Evolutionary conservation across 2,888 invertebrate genomes (phyloP), one percentile per base, ranked within the genome.

Genomic region (Tetramorium bicarinatum): DNA sequence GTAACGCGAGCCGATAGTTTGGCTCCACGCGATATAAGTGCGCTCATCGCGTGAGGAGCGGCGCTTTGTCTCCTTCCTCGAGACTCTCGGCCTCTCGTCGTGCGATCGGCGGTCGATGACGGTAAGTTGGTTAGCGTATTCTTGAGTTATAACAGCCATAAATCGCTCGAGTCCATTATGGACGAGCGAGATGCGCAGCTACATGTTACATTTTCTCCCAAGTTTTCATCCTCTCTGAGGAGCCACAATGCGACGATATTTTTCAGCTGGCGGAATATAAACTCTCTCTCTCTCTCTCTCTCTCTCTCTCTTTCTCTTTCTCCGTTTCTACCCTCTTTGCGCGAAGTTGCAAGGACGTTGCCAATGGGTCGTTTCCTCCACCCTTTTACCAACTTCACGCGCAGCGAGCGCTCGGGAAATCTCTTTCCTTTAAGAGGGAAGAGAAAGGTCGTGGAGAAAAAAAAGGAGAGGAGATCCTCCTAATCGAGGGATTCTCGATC

Each of bases 401-500:
- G 83, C 44, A 66, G 62, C 61, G 25, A 69, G 59, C 66, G 38
- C 29, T 66, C 71, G 76, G 29, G 87, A 86, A 89, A 87, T 87
- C 81, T 86, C 86, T 71, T 59, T 74, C 61, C 62, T 84, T 82
- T 77, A 25, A 67, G 72, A 75, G 61, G 62, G 21, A 79, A 71
- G 79, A 61, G 80, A 64, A 69, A 81, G n/a, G 76, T 61, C 67
- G 44, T 18, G 25, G 61, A 47, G 74, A 64, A 52, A 54, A 71
- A 64, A 66, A 72, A 44, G 59, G 41, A 67, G 75, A 62, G 84
- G 81, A 80, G 84, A 84, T 64, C 81, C 87, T 85, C 85, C 88
- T 91, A 92, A 92, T 92, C 92, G 91, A 88, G 87, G 86, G 87
- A 87, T 87, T 89, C 91, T 92, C 92, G 91, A 92, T 92, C 92